phyloP scores from a whole-genome alignment of 2,888 invertebrate species.

The Carabus problematicus region DNA sequence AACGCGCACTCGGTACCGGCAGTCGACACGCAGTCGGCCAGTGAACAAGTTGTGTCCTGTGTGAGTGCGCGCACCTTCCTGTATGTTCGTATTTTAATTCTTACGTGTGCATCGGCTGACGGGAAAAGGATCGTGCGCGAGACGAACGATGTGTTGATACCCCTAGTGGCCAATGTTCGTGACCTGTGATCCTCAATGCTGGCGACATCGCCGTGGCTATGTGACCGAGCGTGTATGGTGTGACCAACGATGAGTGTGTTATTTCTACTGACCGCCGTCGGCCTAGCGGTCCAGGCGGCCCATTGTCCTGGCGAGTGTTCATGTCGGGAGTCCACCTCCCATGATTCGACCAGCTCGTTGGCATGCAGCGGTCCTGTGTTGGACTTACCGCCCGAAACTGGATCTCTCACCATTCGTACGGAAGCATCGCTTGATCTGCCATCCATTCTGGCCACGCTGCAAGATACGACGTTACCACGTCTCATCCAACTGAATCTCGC shows the following conservation, averaged over 20 bases:
- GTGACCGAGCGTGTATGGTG: conserved; percentile 19
- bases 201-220: conserved; percentile 11
- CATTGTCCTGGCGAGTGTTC: conserved; percentile 54
- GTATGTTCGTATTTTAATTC: background rate
- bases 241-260: conserved; percentile 52
- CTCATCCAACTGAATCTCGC: conserved; percentile 38
- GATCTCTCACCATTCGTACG: conserved; percentile 12
- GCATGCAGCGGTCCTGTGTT: conserved; percentile 23
- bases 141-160: background rate
- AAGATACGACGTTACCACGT: conserved; percentile 36
- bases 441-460: conserved; percentile 28
- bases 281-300: conserved; percentile 49
- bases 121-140: conserved; percentile 2
- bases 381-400: conserved; percentile 15
- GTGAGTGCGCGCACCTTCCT: background rate
- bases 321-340: conserved; percentile 48
- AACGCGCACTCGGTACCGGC: conserved; percentile 11
- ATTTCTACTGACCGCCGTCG: conserved; percentile 52
- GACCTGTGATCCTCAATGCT: conserved; percentile 8
- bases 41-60: conserved; percentile 11
- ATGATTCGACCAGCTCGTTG: conserved; percentile 45
- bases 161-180: background rate
- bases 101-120: conserved; percentile 7
- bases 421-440: conserved; percentile 22
- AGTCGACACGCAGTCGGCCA: conserved; percentile 12